Evolutionary conservation across 2,888 invertebrate species (phyloP), one percentile per base, ranked within the genome.

Genomic region (Unio delphinus): DNA sequence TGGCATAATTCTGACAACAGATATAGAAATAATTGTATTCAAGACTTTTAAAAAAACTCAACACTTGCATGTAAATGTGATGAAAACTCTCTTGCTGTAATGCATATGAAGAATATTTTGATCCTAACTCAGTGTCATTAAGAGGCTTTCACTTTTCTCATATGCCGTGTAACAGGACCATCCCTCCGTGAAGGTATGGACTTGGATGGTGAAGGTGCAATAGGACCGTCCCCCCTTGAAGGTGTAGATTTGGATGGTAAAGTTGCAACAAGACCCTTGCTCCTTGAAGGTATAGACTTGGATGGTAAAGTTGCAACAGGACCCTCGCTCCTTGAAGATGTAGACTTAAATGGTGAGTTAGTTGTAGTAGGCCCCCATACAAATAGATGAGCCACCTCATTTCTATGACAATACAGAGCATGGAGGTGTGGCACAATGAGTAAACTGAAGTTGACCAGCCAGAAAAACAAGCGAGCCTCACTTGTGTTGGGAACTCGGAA

Each of bases 381-480:
- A 11, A 66, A 7, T 57, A 71, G 65, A 23, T 60, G 69, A 8
- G 15, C 60, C 26, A 77, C 30, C 55, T 70, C 77, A 18, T 61
- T 69, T 30, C 70, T 69, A 64, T 75, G 70, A 65, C 84, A 84
- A 64, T 84, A 75, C 45, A 70, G 64, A 58, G 83, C 84, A 73
- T 85, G 80, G 6, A 87, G 67, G 57, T 86, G 87, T 18, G 87
- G 86, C 17, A 87, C 74, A 55, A 87, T 65, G 17, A 85, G 70
- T 20, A 87, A 75, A 20, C 75, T 68, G 15, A 86, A 71, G 69
- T 87, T 86, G 4, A 85, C 69, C 17, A 68, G 64, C 83, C 83
- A 84, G 68, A 85, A 87, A 11, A 80, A 65, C 20, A 72, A 61
- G 45, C 73, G 75, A n/a, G 76, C 76, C 6, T 73, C 11, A 6